Evolutionary conservation across 2,113 vertebrate species (phyloP), one percentile per base, ranked within the genome.

Genomic region (Bos taurus): DNA sequence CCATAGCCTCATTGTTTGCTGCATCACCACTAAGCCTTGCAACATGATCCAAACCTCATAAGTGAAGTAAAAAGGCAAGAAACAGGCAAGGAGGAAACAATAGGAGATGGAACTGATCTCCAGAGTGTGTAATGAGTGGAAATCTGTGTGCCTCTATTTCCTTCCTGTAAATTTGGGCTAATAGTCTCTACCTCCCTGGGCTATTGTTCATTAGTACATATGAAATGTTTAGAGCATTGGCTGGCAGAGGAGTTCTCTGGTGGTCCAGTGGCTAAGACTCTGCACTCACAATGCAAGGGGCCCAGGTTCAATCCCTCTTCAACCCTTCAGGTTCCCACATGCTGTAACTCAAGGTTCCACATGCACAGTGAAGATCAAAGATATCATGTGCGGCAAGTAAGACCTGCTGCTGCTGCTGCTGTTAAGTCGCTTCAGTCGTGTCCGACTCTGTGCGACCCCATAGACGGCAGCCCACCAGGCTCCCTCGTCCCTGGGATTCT

Each of bases 121-220:
- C 83, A 67, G 94, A 19, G 40, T 2, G 26, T 17, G 21, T 21
- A 16, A 3, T 43, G 33, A 13, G 30, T 26, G 11, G 40, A 26
- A 17, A 50, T 54, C 26, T 40, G 57, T 50, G 33, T 2, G 25
- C 33, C 33, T 84, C 57, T 28, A 15, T 7, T 43, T 54, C 52
- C 64, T 50, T n/a, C n/a, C 17, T 11, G 2, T 33, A 56, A 85
- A 36, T 33, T 3, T 10, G 33, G 33, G 60, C 3, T 30, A 3
- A 40, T 12, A 12, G 2, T 28, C 28, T 23, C 57, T 54, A 57
- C 33, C n/a, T 26, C 23, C 11, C 15, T 2, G 30, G 54, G 12
- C 36, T n/a, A 1, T 10, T 13, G 7, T 59, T 52, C 6, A 5
- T 78, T 28, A 6, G 2, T 40, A 17, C 7, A 5, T 6, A 13